Evolutionary conservation across 2,797 vertebrate species (phyloP).

Genomic region (Pipistrellus nathusii): DNA sequence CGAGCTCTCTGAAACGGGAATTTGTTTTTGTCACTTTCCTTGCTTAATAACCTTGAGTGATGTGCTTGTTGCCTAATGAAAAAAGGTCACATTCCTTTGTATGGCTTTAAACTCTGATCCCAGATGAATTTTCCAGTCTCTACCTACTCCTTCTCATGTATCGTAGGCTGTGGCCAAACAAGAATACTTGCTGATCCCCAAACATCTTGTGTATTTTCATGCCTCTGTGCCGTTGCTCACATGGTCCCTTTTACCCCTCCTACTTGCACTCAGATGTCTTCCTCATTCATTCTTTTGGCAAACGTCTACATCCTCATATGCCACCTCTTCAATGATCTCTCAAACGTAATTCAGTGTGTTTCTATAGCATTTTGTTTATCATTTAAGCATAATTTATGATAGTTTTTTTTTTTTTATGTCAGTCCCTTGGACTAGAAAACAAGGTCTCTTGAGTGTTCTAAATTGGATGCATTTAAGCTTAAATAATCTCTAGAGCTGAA

Average conservation of each 20-base stretch:
- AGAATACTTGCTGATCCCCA: neutral
- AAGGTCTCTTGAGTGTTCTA: neutral
- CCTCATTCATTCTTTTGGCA: neutral
- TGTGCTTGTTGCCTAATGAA: slow-evolving; percentile 23
- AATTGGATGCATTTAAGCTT: neutral
- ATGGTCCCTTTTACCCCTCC: neutral
- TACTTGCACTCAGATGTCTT: neutral
- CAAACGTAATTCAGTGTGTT: neutral
- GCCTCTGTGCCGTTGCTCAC: neutral
- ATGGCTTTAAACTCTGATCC: neutral
- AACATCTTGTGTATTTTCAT: neutral
- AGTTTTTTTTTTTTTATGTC: neutral
- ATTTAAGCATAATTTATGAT: neutral
- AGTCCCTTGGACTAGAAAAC: neutral
- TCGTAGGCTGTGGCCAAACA: neutral
- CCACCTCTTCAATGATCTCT: neutral
- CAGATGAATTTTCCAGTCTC: slow-evolving; percentile 27
- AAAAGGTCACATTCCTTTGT: slow-evolving; percentile 47
- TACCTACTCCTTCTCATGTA: neutral
- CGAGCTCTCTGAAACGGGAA: neutral
- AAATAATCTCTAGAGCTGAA: neutral
- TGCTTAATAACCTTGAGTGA: slow-evolving; percentile 47
- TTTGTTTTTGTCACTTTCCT: slow-evolving; percentile 50
- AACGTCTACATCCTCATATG: neutral
- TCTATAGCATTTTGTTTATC: neutral